Evolutionary conservation across 2,888 invertebrate species (phyloP).

Genomic region (Seira musarum): DNA sequence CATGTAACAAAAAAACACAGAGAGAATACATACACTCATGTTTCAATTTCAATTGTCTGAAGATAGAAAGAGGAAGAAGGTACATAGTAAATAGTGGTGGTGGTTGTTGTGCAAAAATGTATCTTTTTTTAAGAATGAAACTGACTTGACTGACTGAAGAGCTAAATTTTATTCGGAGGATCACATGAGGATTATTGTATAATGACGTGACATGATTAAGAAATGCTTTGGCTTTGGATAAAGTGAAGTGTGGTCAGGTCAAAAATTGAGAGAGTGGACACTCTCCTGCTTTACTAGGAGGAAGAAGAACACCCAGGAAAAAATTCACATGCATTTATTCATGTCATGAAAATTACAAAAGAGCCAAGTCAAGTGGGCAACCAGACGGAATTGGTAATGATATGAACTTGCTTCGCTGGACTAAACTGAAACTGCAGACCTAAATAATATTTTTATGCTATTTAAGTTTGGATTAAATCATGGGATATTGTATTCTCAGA

Average conservation of each 20-base stretch:
- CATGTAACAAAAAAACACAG: not conserved
- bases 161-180: not conserved
- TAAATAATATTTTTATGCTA: slow-evolving; percentile 1
- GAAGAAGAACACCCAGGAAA: slow-evolving; percentile 20
- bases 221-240: too few species aligned
- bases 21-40: slow-evolving; percentile 18
- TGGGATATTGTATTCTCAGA: not conserved
- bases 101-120: not conserved
- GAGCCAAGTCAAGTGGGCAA: not conserved
- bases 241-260: slow-evolving; percentile 36
- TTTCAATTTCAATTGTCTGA: slow-evolving; percentile 14
- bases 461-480: too few species aligned
- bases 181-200: slow-evolving; percentile 18
- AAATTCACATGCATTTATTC: slow-evolving; percentile 7
- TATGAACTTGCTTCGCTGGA: not conserved
- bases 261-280: slow-evolving; percentile 6
- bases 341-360: not conserved
- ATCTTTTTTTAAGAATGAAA: slow-evolving; percentile 16
- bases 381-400: not conserved
- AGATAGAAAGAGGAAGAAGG: slow-evolving; percentile 5
- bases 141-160: not conserved
- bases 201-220: slow-evolving; percentile 58
- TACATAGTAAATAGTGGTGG: slow-evolving; percentile 2
- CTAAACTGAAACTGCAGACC: not conserved
- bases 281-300: slow-evolving; percentile 4